phyloP scores from a whole-genome alignment of 2,113 vertebrate genomes.

The Centropus bengalensis region DNA sequence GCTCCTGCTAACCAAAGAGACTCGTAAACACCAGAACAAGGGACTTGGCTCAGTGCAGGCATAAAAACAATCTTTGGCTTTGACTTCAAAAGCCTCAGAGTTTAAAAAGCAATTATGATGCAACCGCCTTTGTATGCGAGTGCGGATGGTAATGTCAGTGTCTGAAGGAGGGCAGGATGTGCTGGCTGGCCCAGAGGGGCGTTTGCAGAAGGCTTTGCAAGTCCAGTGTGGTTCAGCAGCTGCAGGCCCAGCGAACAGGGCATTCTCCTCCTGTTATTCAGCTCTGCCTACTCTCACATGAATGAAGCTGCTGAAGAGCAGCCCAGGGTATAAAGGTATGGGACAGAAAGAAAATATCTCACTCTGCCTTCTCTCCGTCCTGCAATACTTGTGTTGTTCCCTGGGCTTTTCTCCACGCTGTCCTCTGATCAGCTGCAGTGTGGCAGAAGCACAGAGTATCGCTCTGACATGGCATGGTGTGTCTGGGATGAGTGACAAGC shows the following conservation, averaged over 20 bases:
- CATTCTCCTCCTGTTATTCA: accelerated
- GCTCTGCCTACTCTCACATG: neutral
- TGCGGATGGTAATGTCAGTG: neutral
- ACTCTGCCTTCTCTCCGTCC: neutral
- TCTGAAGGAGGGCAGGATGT: neutral
- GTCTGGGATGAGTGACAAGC: neutral
- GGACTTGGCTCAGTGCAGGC: constrained; percentile 18
- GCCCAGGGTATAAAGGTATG: neutral
- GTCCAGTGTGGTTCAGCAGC: neutral
- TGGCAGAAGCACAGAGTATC: neutral
- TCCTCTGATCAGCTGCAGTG: accelerated
- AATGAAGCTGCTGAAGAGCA: neutral
- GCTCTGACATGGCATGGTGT: accelerated
- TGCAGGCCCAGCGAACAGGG: neutral
- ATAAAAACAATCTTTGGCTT: constrained; percentile 57
- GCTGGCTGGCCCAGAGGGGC: neutral
- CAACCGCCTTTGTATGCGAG: neutral
- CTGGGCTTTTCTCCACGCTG: neutral
- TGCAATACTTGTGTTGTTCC: neutral
- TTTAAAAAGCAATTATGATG: constrained; percentile 59
- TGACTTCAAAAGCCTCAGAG: constrained; percentile 31
- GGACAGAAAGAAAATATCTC: neutral
- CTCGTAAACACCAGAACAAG: constrained; percentile 38
- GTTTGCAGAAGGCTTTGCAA: neutral
- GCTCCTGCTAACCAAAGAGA: neutral